Base-by-base conservation (phyloP, 2,888 invertebrate genomes). In the Caradrina kadenii region DNA sequence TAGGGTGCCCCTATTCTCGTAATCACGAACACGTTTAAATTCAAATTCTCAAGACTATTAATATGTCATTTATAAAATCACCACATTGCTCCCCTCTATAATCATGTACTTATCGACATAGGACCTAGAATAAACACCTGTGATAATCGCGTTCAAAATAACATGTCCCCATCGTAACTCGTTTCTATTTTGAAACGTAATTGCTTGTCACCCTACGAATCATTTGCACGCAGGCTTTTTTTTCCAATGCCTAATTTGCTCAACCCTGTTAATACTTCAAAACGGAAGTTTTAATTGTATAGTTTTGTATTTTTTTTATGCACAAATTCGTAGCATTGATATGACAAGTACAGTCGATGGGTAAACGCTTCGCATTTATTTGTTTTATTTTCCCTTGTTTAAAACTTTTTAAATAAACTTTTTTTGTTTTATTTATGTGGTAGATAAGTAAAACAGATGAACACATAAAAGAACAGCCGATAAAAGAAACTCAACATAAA, bases 281-380 rank as follows among this genome's bases (percentile, higher is more conserved):
- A 63, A 71, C 73, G 76, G 80, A 83, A 73, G 80, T 78, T 81
- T 80, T 85, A 84, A 84, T 84, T 85, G 69, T 74, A 73, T 77
- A 79, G 69, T 73, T 66, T 76, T 69, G 45, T 76, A 61, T 13
- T 39, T 17, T 15, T 26, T 70, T 78, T 73, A 81, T 77, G 71
- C 74, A 75, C 69, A 69, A 70, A 77, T 73, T 79, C 56, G 69
- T 73, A 64, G 69, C 61, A 69, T 73, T 69, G 73, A 71, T 77
- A 79, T 72, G 61, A 69, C 45, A 72, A 56, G 83, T 85, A 83
- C 81, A 71, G 61, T 73, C 65, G 15, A 17, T 10, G 15, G 21
- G 42, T 19, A 71, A 77, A 63, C 0, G 15, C 31, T 63, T 67
- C 5, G 19, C 11, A 13, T 49, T 53, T 48, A 19, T 65, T 56